A percentile compares a stretch with the other conserved stretches of the same genome.
Evolutionary conservation across 2,113 vertebrate genomes (phyloP).

Genomic region (Mormyrus iriodes): DNA sequence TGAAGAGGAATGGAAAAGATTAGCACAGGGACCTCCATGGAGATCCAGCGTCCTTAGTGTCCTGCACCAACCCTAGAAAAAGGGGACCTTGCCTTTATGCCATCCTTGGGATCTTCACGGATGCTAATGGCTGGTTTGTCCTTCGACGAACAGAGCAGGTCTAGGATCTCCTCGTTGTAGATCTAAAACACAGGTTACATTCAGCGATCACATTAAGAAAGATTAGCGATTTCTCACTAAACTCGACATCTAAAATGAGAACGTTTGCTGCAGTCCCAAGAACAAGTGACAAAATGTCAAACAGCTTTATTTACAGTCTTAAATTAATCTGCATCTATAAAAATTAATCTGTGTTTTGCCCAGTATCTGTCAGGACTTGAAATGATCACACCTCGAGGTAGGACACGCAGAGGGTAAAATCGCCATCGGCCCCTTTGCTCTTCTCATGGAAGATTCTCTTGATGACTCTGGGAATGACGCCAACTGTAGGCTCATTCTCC

Average conservation of each 20-base stretch:
- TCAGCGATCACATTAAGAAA: not conserved
- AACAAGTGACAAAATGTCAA: not conserved
- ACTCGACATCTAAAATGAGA: not conserved
- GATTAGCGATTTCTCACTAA: not conserved
- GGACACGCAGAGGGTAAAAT: slow-evolving; percentile 75
- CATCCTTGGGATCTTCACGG: slow-evolving; percentile 88
- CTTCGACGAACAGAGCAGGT: slow-evolving; percentile 74
- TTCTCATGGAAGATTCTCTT: slow-evolving; percentile 73
- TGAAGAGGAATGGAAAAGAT: not conserved
- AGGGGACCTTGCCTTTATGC: slow-evolving; percentile 75
- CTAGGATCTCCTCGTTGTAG: slow-evolving; percentile 93
- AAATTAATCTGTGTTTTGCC: not conserved
- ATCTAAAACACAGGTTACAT: slow-evolving; percentile 60
- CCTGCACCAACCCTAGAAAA: not conserved
- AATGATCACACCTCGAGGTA: slow-evolving; percentile 79
- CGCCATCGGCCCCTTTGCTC: slow-evolving; percentile 62
- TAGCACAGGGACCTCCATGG: not conserved
- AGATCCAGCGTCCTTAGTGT: not conserved
- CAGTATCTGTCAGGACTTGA: not conserved
- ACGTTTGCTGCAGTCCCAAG: not conserved
- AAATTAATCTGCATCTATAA: not conserved
- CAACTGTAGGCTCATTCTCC: slow-evolving; percentile 75
- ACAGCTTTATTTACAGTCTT: not conserved
- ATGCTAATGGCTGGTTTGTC: slow-evolving; percentile 78
- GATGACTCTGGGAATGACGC: slow-evolving; percentile 89